phyloP scores from a whole-genome alignment of 2,797 vertebrate species.

The Rhyacichthys aspro region DNA sequence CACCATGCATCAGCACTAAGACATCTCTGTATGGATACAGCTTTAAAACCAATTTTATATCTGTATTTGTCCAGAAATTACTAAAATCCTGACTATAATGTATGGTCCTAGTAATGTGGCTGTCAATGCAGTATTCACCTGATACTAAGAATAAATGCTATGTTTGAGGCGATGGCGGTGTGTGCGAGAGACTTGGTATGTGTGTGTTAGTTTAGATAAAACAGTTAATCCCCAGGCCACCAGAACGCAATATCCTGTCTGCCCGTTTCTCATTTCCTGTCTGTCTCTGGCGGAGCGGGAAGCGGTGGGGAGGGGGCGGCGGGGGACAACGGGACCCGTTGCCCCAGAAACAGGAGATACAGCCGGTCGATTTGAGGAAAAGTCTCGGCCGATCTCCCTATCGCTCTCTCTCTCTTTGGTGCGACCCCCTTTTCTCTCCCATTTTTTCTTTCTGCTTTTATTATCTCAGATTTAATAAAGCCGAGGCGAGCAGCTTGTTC shows the following conservation, averaged over 20 bases:
- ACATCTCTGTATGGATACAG: constrained; percentile 34
- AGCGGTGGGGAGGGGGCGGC: constrained; percentile 69
- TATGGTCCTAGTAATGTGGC: constrained; percentile 54
- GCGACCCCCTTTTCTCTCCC: constrained; percentile 73
- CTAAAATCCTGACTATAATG: constrained; percentile 53
- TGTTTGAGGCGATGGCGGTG: constrained; percentile 59
- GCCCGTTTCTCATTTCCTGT: constrained; percentile 92
- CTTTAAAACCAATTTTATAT: constrained; percentile 33
- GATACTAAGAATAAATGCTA: constrained; percentile 74
- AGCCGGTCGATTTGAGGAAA: constrained; percentile 81
- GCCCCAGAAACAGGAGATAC: constrained; percentile 88
- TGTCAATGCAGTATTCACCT: constrained; percentile 65
- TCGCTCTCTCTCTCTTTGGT: constrained; percentile 71
- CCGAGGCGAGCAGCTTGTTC: constrained; percentile 88
- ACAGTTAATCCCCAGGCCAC: constrained; percentile 89
- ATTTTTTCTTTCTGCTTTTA: constrained; percentile 83
- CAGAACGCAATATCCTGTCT: constrained; percentile 95
- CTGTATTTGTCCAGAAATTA: constrained; percentile 51
- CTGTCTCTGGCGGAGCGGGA: constrained; percentile 83
- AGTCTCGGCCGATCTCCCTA: constrained; percentile 79
- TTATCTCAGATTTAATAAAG: constrained; percentile 95
- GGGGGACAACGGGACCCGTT: constrained; percentile 81
- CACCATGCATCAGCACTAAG: constrained; percentile 34
- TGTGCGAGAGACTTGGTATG: constrained; percentile 49
- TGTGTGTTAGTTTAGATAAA: constrained; percentile 87